Conservation (phyloP, 2,888 invertebrate species). For the Gnatocerus cornutus region DNA sequence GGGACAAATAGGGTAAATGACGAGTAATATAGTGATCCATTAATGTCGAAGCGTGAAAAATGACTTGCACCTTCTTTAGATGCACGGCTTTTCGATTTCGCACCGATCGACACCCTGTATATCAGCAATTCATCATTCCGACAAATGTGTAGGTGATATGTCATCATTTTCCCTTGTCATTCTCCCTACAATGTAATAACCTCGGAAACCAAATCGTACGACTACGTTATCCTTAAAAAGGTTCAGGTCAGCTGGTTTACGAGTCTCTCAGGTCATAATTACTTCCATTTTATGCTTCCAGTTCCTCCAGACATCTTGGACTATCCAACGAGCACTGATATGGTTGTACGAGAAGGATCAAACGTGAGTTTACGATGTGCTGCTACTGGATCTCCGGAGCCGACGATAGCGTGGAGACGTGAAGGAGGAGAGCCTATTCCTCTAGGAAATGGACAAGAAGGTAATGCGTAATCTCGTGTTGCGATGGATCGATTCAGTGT, state of each 20-base stretch:
- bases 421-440: slow-evolving; percentile 84
- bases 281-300: slow-evolving; percentile 66
- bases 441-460: slow-evolving; percentile 78
- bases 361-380: slow-evolving; percentile 89
- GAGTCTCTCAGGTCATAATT: slow-evolving; percentile 45
- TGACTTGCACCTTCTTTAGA: too few relatives aligned
- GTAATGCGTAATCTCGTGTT: slow-evolving; percentile 66
- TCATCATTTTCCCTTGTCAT: slow-evolving; percentile 21
- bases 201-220: slow-evolving; percentile 35
- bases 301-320: slow-evolving; percentile 91
- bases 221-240: slow-evolving; percentile 33
- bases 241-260: slow-evolving; percentile 47
- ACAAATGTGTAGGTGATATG: slow-evolving; percentile 15
- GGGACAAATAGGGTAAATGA: too few relatives aligned
- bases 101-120: neutral
- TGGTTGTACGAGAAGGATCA: slow-evolving; percentile 88
- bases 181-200: slow-evolving; percentile 29
- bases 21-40: too few relatives aligned
- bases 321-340: slow-evolving; percentile 87
- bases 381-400: slow-evolving; percentile 90
- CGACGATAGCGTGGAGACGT: slow-evolving; percentile 89
- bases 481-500: slow-evolving; percentile 28
- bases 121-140: slow-evolving; percentile 4
- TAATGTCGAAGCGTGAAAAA: too few relatives aligned
- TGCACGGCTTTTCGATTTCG: neutral